phyloP scores from a whole-genome alignment of 2,113 vertebrate genomes.

The Tylochromis polylepis region DNA sequence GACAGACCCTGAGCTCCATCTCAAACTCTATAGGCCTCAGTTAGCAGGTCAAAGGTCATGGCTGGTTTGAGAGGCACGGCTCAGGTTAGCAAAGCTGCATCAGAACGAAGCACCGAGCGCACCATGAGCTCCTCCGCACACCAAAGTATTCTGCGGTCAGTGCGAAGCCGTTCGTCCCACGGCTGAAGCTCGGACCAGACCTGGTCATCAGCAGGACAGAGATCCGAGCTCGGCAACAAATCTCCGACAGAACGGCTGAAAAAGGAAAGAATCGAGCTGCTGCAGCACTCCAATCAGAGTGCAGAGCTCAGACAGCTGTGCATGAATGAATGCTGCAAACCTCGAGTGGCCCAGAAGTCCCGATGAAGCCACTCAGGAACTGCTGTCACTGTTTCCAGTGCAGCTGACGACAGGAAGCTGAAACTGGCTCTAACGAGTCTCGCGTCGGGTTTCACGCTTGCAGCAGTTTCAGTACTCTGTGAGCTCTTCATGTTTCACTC shows the following conservation, averaged over 20 bases:
- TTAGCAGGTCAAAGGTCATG: not conserved
- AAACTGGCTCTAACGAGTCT: not conserved
- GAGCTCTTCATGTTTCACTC: not conserved
- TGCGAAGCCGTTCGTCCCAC: not conserved
- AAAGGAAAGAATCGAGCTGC: not conserved
- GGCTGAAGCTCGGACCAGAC: not conserved
- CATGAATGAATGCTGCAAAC: not conserved
- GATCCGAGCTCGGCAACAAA: not conserved
- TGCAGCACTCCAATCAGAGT: accelerated
- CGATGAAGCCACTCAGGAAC: not conserved
- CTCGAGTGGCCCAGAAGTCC: not conserved
- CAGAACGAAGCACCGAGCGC: accelerated
- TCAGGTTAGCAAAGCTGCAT: not conserved
- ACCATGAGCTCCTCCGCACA: too few species aligned
- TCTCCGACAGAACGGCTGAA: not conserved
- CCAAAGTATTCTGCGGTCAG: not conserved
- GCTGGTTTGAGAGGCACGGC: not conserved
- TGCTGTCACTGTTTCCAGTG: not conserved
- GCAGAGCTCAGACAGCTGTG: not conserved
- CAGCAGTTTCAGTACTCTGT: not conserved
- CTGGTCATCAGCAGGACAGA: not conserved
- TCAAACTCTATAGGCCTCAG: not conserved
- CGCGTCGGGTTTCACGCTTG: not conserved
- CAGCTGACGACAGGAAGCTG: not conserved
- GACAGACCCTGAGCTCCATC: not conserved